Evolutionary conservation across 2,113 vertebrate genomes (phyloP).

Genomic region (cat (Felis catus)): F.catus_Fca126_mat1.0 CM031425.1:33391001-33391500

Average conservation of each 20-base stretch:
- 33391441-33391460: too few species aligned
- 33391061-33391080: not conserved
- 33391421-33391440: too few species aligned
- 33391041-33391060: not conserved
- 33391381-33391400: not conserved
- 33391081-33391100: not conserved
- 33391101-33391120: not conserved
- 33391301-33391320: not conserved
- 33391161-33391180: not conserved
- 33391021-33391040: not conserved
- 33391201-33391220: not conserved
- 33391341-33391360: not conserved
- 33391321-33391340: not conserved
- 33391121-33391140: not conserved
- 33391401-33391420: too few species aligned
- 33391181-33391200: not conserved
- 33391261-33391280: not conserved
- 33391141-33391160: not conserved
- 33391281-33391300: not conserved
- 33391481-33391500: too few species aligned
- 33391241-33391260: not conserved
- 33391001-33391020: not conserved
- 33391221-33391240: not conserved
- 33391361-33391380: not conserved
- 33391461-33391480: too few species aligned